Evolutionary conservation across 1,140 invertebrate species (phyloP).

Genomic region (Drosophila elegans): DNA sequence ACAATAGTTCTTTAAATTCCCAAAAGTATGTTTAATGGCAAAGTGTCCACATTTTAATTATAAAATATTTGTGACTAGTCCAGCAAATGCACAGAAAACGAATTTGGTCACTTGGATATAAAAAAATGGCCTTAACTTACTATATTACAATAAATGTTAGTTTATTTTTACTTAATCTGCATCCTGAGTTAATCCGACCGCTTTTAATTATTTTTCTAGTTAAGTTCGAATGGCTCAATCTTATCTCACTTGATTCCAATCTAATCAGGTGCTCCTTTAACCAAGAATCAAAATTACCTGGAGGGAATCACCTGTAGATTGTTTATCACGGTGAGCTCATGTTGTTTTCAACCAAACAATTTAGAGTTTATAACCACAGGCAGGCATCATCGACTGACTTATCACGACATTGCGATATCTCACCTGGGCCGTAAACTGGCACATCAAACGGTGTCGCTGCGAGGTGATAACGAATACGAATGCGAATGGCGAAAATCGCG

Average conservation of each 20-base stretch:
- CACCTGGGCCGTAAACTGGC: slow-evolving; percentile 63
- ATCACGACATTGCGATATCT: slow-evolving; percentile 62
- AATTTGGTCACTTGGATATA: too few relatives aligned
- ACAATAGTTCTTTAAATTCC: background rate
- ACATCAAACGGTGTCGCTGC: slow-evolving; percentile 56
- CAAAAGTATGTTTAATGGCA: too few relatives aligned
- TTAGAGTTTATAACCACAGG: slow-evolving; percentile 8
- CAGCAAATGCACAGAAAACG: too few relatives aligned
- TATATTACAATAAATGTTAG: background rate
- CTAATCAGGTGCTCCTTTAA: slow-evolving; percentile 20
- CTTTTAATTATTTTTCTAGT: background rate
- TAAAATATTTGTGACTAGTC: too few relatives aligned
- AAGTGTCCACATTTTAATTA: too few relatives aligned
- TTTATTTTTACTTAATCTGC: background rate
- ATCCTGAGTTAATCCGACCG: background rate
- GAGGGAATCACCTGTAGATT: slow-evolving; percentile 21
- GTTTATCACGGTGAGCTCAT: slow-evolving; percentile 40
- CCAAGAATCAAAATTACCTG: slow-evolving; percentile 9
- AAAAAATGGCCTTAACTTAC: background rate
- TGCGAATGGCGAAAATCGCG: slow-evolving; percentile 53
- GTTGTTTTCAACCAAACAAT: slow-evolving; percentile 12
- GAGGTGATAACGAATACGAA: slow-evolving; percentile 79
- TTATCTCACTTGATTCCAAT: slow-evolving; percentile 13
- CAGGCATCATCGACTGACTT: slow-evolving; percentile 28
- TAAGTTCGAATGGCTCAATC: background rate